Percentiles rank a stretch among this genome's conserved stretches.
phyloP scores from a whole-genome alignment of 2,113 vertebrate species.

The Lepidothrix coronata region DNA sequence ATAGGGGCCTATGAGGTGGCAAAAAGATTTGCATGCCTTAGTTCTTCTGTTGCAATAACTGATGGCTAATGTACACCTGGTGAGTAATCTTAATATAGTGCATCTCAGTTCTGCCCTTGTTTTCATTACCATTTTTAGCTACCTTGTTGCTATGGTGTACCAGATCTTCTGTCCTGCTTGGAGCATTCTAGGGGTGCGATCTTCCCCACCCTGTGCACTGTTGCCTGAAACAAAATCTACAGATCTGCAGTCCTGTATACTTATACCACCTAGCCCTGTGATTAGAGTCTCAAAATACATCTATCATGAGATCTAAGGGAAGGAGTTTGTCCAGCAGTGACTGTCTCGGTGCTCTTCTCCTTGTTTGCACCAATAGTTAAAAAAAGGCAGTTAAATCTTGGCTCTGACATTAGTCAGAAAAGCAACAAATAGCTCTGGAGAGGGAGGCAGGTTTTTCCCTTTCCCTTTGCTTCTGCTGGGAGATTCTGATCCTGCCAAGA shows the following conservation, averaged over 20 bases:
- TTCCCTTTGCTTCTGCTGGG: background rate
- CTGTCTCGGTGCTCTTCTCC: background rate
- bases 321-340: background rate
- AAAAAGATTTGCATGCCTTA: background rate
- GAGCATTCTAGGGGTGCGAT: background rate
- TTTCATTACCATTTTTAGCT: background rate
- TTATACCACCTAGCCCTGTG: background rate
- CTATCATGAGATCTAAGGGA: background rate
- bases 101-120: background rate
- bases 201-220: background rate
- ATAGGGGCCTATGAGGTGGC: background rate
- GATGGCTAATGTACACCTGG: background rate
- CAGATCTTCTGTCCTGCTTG: background rate
- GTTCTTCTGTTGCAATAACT: slow-evolving; percentile 9
- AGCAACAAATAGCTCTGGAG: background rate
- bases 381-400: background rate
- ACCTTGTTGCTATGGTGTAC: background rate
- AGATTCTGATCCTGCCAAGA: background rate
- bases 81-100: background rate
- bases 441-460: background rate
- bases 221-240: background rate
- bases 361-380: background rate
- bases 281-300: background rate
- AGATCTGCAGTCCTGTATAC: background rate
- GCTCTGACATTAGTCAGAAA: background rate